Base-by-base conservation (phyloP, 2,113 vertebrate genomes). In the Ptilonorhynchus violaceus region DNA sequence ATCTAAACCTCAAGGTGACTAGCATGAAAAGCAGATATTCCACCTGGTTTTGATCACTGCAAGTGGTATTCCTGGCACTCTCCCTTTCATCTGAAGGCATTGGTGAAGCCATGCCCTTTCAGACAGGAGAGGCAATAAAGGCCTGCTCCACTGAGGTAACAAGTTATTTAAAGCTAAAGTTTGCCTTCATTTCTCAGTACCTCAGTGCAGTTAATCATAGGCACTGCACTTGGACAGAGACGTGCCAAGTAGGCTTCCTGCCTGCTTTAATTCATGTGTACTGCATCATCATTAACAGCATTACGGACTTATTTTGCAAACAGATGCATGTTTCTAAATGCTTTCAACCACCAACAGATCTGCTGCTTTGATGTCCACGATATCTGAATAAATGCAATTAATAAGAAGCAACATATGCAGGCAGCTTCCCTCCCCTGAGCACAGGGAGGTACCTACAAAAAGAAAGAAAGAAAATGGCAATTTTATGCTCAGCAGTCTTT, bases 231-330 rank as follows among this genome's bases (percentile, higher is more conserved):
- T 0, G 2, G 14, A 55, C 52, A 55, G 41, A 37, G 44, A 31
- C 6, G 44, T 60, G 49, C 37, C 37, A 39, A 39, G 15, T 73
- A 88, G 56, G 66, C 23, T 53, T 64, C n/a, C 62, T 74, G 35
- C 25, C 15, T 15, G 2, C 41, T 72, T 39, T 16, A 16, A 49
- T 31, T 53, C 3, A 0, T 1, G 4, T 0, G 3, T 16, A 11
- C 58, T 78, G 27, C 39, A 35, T 2, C 28, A 44, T 1, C n/a
- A 37, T 1, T 13, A 58, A 2, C 68, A 58, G 18, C 28, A 80
- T 25, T 1, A 13, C 75, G 25, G 23, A 37, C 49, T 31, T 18
- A 9, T 25, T 62, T 4, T 64, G 53, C 41, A 47, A 23, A 66
- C 47, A 85, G 33, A 11, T 49, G 15, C 15, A 6, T 0, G 0